These are phyloP conservation scores for Otis tarda DNA, from an alignment of 2,113 vertebrate genomes.

Conservation along the genomic window DNA sequence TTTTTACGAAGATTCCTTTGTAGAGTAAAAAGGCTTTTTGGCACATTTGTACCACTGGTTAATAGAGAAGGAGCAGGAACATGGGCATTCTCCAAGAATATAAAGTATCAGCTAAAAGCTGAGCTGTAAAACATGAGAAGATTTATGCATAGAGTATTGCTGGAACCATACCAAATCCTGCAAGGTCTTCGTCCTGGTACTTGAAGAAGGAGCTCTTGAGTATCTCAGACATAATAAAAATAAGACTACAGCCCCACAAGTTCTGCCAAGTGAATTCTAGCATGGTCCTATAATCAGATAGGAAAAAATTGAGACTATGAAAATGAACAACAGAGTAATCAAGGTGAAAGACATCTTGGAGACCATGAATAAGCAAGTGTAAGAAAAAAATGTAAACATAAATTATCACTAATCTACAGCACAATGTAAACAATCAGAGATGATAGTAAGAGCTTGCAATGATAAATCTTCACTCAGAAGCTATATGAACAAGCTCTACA, in stretches of 20 bases:
- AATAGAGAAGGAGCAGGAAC: neutral
- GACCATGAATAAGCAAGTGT: slow-evolving; percentile 1
- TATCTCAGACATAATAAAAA: slow-evolving; percentile 60
- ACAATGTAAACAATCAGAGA: neutral
- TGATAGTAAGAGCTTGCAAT: neutral
- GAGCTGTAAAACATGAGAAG: slow-evolving; percentile 51
- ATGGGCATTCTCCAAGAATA: slow-evolving; percentile 45
- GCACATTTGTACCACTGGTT: slow-evolving; percentile 13
- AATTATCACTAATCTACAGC: neutral
- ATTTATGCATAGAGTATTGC: slow-evolving; percentile 14
- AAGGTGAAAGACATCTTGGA: slow-evolving; percentile 41
- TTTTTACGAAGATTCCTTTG: neutral
- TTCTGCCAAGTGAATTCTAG: slow-evolving; percentile 14
- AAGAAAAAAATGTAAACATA: neutral
- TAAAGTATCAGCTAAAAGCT: slow-evolving; percentile 57
- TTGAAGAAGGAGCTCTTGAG: slow-evolving; percentile 17
- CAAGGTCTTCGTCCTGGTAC: slow-evolving; percentile 15
- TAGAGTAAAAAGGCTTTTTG: slow-evolving; percentile 44
- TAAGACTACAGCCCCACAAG: neutral
- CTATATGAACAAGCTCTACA: neutral
- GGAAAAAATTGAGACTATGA: slow-evolving; percentile 20
- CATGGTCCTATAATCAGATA: neutral
- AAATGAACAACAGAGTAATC: slow-evolving; percentile 4
- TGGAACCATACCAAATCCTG: slow-evolving; percentile 34
- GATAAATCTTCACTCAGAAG: neutral